phyloP scores from a whole-genome alignment of 1,140 invertebrate species.

The Drosophila santomea region DNA sequence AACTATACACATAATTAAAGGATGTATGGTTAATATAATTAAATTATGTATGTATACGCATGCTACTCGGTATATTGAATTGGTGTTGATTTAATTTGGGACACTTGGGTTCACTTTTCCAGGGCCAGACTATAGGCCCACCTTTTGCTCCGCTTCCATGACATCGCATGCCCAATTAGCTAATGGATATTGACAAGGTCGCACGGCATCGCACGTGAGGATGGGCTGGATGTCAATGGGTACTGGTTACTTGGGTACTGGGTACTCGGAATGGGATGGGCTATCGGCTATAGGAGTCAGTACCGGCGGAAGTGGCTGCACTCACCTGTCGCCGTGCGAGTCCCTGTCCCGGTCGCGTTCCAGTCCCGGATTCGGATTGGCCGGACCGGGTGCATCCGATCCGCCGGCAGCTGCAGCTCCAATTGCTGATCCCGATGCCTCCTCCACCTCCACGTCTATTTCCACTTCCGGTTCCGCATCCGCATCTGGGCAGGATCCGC shows the following conservation, averaged over 20 bases:
- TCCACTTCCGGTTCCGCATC: not conserved
- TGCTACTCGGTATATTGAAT: slow-evolving; percentile 20
- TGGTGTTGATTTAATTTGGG: slow-evolving; percentile 26
- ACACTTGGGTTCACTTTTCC: not conserved
- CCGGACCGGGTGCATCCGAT: slow-evolving; percentile 15
- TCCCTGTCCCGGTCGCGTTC: slow-evolving; percentile 54
- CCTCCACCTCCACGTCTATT: not conserved
- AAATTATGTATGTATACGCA: not conserved
- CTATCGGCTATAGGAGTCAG: not conserved
- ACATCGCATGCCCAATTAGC: slow-evolving; percentile 59
- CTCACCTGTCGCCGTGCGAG: slow-evolving; percentile 69
- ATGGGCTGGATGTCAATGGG: slow-evolving; percentile 1
- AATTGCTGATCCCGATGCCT: not conserved
- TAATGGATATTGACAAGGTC: slow-evolving; percentile 67
- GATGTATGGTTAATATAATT: not conserved
- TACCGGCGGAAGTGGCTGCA: slow-evolving; percentile 9
- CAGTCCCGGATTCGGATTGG: slow-evolving; percentile 15
- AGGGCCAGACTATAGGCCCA: not conserved
- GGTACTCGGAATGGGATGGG: too few relatives aligned
- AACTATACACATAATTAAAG: too few relatives aligned
- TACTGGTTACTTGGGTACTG: not conserved
- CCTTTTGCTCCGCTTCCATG: slow-evolving; percentile 16
- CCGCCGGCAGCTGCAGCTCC: not conserved
- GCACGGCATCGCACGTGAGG: slow-evolving; percentile 3
- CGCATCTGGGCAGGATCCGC: not conserved